Evolutionary conservation across 2,888 invertebrate genomes (phyloP).

Genomic region (Galerucella nymphaeae): DNA sequence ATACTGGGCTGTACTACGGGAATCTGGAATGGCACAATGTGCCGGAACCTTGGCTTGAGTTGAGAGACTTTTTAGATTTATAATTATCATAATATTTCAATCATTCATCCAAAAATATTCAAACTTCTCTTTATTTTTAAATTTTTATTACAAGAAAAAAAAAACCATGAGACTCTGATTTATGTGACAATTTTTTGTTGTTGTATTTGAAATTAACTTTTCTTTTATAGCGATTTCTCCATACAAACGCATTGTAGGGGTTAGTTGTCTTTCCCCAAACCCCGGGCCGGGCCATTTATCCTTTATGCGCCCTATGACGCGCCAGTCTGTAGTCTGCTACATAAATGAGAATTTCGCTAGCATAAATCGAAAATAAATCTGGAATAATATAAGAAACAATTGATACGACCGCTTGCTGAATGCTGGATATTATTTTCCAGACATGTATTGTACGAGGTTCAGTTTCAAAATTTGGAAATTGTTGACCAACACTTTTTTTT

Average conservation of each 20-base stretch:
- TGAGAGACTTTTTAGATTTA: no score
- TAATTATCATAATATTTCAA: no score
- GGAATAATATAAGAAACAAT: conserved; percentile 57
- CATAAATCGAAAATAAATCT: conserved; percentile 59
- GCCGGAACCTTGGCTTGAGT: no score
- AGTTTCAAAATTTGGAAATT: not conserved
- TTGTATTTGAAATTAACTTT: not conserved
- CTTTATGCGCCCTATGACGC: conserved; percentile 46
- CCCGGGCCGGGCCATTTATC: conserved; percentile 32
- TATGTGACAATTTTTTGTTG: not conserved
- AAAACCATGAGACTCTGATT: not conserved
- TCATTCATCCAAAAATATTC: no score
- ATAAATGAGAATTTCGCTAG: conserved; percentile 54
- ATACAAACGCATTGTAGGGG: conserved; percentile 27
- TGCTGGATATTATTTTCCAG: conserved; percentile 12
- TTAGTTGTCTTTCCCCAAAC: conserved; percentile 27
- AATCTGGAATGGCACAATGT: no score
- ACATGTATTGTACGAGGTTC: not conserved
- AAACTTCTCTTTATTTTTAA: no score
- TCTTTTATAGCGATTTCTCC: not conserved
- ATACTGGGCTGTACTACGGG: no score
- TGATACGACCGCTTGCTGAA: conserved; percentile 44
- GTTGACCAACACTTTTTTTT: not conserved
- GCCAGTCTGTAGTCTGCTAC: conserved; percentile 60
- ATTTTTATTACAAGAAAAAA: not conserved